A percentile compares a stretch with the other conserved stretches of the same genome.
phyloP scores from a whole-genome alignment of 2,888 invertebrate genomes.

The Ditylenchus weischeri region DNA sequence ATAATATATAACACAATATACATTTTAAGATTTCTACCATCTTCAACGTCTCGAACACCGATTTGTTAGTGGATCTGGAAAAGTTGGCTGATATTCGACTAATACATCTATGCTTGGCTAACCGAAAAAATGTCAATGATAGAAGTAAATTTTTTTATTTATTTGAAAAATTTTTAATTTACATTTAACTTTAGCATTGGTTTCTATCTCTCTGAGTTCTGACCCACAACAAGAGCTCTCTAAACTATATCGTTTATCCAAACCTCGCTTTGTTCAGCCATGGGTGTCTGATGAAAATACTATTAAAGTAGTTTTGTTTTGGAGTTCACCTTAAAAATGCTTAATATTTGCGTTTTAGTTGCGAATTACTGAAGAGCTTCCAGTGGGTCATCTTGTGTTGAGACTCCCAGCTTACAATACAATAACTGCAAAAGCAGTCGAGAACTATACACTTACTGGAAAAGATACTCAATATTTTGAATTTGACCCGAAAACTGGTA shows the following conservation, averaged over 20 bases:
- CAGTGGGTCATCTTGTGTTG: constrained; percentile 35
- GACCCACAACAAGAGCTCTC: background rate
- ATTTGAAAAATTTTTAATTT: background rate
- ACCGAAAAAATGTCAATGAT: background rate
- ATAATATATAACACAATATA: too few species aligned
- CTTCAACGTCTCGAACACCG: too few species aligned
- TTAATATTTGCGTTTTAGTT: background rate
- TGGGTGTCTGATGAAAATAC: constrained; percentile 25
- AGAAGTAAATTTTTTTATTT: background rate
- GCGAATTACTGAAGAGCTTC: constrained; percentile 34
- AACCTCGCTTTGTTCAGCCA: constrained; percentile 30
- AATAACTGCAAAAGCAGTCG: constrained; percentile 28
- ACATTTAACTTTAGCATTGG: background rate
- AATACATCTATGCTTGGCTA: background rate
- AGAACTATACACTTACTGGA: constrained; percentile 30
- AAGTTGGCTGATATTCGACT: constrained; percentile 2
- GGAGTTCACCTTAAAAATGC: background rate
- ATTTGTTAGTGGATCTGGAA: background rate
- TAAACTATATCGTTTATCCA: background rate
- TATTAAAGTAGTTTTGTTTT: constrained; percentile 18
- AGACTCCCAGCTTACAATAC: constrained; percentile 40
- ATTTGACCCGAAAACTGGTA: constrained; percentile 11
- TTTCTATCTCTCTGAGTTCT: background rate
- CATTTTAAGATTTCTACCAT: too few species aligned
- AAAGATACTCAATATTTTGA: constrained; percentile 26